Evolutionary conservation across 2,113 vertebrate species (phyloP).

Genomic region (Notechis scutatus): DNA sequence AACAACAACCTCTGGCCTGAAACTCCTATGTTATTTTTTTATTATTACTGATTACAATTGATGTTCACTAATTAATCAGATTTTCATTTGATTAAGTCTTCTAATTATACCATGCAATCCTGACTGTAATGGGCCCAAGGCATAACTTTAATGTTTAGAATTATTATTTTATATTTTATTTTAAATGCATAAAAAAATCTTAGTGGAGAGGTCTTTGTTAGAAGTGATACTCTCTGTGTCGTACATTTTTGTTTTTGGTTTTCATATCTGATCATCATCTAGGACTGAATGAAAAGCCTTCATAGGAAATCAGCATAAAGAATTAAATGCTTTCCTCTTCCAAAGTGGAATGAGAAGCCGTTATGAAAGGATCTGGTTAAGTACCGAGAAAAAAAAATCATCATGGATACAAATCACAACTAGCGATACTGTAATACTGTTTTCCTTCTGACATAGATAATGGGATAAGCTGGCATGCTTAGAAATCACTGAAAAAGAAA

Average conservation of each 20-base stretch:
- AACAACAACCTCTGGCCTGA: no score
- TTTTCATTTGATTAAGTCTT: neutral
- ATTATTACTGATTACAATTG: neutral
- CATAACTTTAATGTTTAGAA: neutral
- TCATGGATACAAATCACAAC: conserved; percentile 65
- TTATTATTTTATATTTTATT: neutral
- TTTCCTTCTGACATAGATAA: conserved; percentile 70
- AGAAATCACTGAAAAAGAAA: conserved; percentile 64
- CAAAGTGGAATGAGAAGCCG: conserved; percentile 58
- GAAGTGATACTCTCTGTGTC: neutral
- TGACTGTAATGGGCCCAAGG: neutral
- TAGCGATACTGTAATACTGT: conserved; percentile 61
- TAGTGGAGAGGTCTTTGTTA: neutral
- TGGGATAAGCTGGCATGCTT: conserved; percentile 68
- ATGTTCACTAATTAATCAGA: neutral
- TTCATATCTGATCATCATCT: conserved; percentile 52
- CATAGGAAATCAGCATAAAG: conserved; percentile 41
- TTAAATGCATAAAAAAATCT: neutral
- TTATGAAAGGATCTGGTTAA: conserved; percentile 66
- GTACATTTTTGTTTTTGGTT: neutral
- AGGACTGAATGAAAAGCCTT: conserved; percentile 41
- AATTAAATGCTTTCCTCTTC: conserved; percentile 48
- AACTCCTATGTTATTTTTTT: neutral
- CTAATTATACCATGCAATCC: neutral
- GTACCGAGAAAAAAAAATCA: conserved; percentile 59